Base-by-base conservation (phyloP, 2,888 invertebrate species). In the Troglohyphantes excavatus region DNA sequence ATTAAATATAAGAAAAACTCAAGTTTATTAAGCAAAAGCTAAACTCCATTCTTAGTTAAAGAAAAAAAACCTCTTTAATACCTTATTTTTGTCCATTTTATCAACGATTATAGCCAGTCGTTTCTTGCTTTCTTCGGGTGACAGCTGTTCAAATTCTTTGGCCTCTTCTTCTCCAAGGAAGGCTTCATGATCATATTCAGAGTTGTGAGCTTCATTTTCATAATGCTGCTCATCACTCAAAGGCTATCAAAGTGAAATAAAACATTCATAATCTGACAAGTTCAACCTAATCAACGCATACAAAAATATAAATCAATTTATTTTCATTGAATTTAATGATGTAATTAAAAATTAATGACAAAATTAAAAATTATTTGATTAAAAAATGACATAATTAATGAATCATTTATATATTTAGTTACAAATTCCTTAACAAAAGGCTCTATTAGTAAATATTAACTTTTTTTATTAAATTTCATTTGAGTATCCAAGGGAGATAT, bases 161-260 rank as follows among this genome's bases (percentile, higher is more conserved):
- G 99, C 97, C 17, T 94, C 94, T 91, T 98, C 98, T 93, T 98
- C 97, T 0, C 99, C 99, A 13, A 99, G 95, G 93, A 99, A 99
- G 0, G 98, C 98, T 93, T 99, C 98, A 93, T 99, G 99, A 93
- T 99, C 99, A 93, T 97, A 99, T 91, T 98, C 97, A 75, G 96
- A 94, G 93, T 99, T 92, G 65, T 92, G 92, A 6, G 84, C 78
- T 61, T 82, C 88, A 87, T 91, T 82, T 6, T 90, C 91, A 89
- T 84, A 91, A 73, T 92, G 92, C 43, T 90, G 63, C 63, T 91
- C 91, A 86, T 89, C 85, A 81, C 91, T 90, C 39, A 88, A 46
- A 61, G 88, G 88, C 88, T 88, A 61, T 26, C 7, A 2, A 63
- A 78, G 7, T 17, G 9, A 9, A 39, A n/a, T 9, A 33, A 33